Conservation (phyloP, 1,140 invertebrate genomes). For the Pseudachorutes palmiensis region DNA sequence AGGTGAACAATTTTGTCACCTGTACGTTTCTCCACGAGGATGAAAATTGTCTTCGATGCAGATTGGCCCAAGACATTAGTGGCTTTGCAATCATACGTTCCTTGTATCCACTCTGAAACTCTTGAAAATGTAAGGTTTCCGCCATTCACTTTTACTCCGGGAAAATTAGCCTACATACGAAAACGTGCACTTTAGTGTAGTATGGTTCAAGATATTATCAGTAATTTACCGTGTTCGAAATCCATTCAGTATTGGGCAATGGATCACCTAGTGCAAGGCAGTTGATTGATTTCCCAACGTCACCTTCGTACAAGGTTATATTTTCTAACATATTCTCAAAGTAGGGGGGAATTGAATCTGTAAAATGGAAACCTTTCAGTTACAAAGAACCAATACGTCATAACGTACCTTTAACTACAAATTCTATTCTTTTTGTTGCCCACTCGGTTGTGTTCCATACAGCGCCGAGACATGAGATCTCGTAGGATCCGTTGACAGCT, state of each 20-base stretch:
- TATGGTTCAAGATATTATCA: no score
- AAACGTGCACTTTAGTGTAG: no score
- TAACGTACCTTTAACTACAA: conserved; percentile 13
- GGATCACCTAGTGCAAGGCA: background rate
- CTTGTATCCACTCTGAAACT: background rate
- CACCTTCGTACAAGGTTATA: background rate
- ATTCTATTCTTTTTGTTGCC: background rate
- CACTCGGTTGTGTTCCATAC: conserved; percentile 30
- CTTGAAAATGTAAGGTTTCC: background rate
- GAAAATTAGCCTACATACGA: no score
- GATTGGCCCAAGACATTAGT: background rate
- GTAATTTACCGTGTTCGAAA: no score
- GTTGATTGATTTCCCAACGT: background rate
- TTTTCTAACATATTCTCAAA: background rate
- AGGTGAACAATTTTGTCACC: background rate
- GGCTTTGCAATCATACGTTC: background rate
- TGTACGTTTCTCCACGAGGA: background rate
- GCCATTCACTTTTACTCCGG: background rate
- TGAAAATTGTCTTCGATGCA: background rate
- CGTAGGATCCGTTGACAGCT: conserved; percentile 2
- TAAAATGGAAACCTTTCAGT: background rate
- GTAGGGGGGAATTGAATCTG: background rate
- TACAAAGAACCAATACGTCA: background rate
- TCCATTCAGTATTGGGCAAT: background rate
- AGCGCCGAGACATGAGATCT: conserved; percentile 14